Percentiles rank a stretch among this genome's conserved stretches.
Conservation (phyloP, 2,797 vertebrate species). For the Myripristis jacobus region DNA sequence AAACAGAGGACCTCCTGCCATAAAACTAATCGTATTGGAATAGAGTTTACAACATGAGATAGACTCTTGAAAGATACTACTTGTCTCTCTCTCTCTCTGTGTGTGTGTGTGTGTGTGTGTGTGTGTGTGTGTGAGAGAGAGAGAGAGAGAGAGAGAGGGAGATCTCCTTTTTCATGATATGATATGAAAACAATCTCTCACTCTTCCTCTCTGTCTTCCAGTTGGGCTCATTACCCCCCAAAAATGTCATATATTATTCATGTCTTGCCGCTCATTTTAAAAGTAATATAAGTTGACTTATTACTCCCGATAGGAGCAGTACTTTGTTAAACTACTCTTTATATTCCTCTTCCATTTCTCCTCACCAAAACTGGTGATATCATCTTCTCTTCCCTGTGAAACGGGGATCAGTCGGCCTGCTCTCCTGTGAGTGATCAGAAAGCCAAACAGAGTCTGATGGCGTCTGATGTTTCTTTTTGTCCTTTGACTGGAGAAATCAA, state of each 20-base stretch:
- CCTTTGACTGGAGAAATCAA: too few species aligned
- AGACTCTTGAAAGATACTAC: constrained; percentile 28
- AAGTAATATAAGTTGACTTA: background rate
- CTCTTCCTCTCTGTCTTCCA: background rate
- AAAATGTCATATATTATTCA: constrained; percentile 6
- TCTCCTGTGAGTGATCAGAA: background rate
- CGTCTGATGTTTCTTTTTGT: too few species aligned
- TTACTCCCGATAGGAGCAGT: background rate
- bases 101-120: constrained; percentile 24
- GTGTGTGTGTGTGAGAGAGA: too few species aligned
- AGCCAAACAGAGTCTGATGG: background rate
- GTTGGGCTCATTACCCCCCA: constrained; percentile 13
- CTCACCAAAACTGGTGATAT: background rate
- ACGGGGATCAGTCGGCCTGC: background rate
- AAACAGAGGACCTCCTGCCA: too few species aligned
- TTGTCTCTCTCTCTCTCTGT: too few species aligned
- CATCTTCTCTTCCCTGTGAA: background rate
- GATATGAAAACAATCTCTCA: constrained; percentile 10
- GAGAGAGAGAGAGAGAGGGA: too few species aligned
- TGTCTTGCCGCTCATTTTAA: too few species aligned
- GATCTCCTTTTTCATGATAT: constrained; percentile 14
- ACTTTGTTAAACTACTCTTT: background rate
- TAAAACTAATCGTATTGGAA: too few species aligned
- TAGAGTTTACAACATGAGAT: constrained; percentile 10
- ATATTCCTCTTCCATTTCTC: background rate